phyloP scores from a whole-genome alignment of 1,140 invertebrate genomes.

The Pseudomyrmex pallidus region DNA sequence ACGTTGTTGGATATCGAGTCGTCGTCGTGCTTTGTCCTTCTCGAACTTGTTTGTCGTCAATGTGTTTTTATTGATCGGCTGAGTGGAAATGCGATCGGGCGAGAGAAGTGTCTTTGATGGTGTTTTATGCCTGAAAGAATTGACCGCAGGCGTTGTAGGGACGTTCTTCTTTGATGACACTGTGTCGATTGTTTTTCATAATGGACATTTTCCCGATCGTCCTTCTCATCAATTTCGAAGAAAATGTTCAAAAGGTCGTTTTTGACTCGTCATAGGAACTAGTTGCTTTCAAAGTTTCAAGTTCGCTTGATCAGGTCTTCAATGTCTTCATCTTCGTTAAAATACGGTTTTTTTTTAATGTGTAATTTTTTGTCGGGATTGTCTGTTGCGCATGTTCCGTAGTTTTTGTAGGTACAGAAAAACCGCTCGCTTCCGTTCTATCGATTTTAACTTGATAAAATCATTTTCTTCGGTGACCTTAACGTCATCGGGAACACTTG shows the following conservation, averaged over 20 bases:
- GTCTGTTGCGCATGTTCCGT: too few species aligned
- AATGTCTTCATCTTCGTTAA: too few species aligned
- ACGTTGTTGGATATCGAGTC: background rate
- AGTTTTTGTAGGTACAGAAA: too few species aligned
- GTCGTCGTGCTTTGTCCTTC: background rate
- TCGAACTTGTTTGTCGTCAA: slow-evolving; percentile 11
- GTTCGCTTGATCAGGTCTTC: too few species aligned
- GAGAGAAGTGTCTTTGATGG: slow-evolving; percentile 54
- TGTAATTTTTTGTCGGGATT: too few species aligned
- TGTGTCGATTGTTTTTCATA: slow-evolving; percentile 24
- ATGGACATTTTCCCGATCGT: background rate
- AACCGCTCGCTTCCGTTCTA: too few species aligned
- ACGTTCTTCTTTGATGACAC: slow-evolving; percentile 26
- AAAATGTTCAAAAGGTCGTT: background rate
- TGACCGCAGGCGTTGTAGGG: slow-evolving; percentile 37
- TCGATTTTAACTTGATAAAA: too few species aligned
- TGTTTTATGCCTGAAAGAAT: slow-evolving; percentile 59
- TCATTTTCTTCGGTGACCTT: too few species aligned
- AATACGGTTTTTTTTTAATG: too few species aligned
- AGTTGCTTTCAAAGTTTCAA: too few species aligned
- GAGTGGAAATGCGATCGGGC: slow-evolving; percentile 61
- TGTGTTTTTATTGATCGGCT: slow-evolving; percentile 63
- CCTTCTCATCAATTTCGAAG: slow-evolving; percentile 12
- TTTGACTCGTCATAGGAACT: too few species aligned
- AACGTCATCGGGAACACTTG: too few species aligned